Evolutionary conservation across 2,797 vertebrate genomes (phyloP), one percentile per base, ranked within the genome.

Genomic region (Saxicola maurus): DNA sequence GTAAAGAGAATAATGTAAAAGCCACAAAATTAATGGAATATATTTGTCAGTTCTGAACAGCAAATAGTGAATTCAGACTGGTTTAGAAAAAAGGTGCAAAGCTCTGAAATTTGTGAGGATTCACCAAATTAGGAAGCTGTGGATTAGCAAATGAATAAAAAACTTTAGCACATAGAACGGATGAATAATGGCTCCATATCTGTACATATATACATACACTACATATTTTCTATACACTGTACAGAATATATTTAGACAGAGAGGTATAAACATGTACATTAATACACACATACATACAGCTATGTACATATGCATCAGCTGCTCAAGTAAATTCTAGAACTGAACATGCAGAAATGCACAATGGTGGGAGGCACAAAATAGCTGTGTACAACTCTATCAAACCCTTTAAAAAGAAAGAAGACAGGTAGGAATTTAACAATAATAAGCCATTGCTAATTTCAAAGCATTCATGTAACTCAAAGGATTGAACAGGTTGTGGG

Each of bases 151-250:
- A 82, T 53, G 56, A 94, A 64, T 55, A 35, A 87, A 80, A 92
- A 95, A 85, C 56, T 91, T 90, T 65, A 92, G 81, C 76, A 60
- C 38, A 74, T 0, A 80, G 65, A 92, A 71, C 17, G 46, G 62
- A 51, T 72, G 91, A 92, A 57, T 74, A 90, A 56, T 74, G 86
- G 72, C 88, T 96, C 92, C 80, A 9, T 74, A 81, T 87, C 94
- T 98, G 94, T 97, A 97, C 95, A 97, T 95, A 94, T 96, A 96
- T 96, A 97, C 67, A 96, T 93, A 95, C 93, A 81, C 87, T 94
- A 87, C 81, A 92, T 79, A 72, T 90, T 87, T 89, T 94, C 95
- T 97, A 94, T 97, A 97, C 96, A 97, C 97, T 96, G 96, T 97
- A 97, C 96, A 97, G 57, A 73, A 86, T 81, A 90, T 86, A 95